These are phyloP conservation scores for Misgurnus anguillicaudatus DNA, from an alignment of 2,113 vertebrate genomes.

Conservation along the genomic window DNA sequence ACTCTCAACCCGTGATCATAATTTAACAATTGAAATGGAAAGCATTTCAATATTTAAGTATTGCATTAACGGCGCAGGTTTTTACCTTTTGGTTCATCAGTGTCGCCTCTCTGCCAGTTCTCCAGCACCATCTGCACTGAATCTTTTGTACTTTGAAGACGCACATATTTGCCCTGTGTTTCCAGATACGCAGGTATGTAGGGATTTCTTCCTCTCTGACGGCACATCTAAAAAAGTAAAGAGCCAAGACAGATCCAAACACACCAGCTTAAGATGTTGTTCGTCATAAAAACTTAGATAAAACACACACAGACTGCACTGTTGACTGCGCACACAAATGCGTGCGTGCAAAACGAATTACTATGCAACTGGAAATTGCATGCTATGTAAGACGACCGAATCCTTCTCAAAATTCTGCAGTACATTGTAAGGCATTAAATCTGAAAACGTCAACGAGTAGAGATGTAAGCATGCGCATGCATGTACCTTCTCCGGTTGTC, in stretches of 20 bases:
- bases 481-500: not conserved
- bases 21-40: too few relatives aligned
- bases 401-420: not conserved
- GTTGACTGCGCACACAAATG: too few relatives aligned
- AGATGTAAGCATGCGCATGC: not conserved
- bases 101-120: accelerated
- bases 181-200: accelerated
- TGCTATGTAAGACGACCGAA: not conserved
- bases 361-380: too few relatives aligned
- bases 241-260: not conserved
- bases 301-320: too few relatives aligned
- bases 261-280: too few relatives aligned
- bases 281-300: too few relatives aligned
- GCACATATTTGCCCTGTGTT: accelerated
- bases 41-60: not conserved
- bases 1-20: too few relatives aligned
- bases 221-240: too few relatives aligned
- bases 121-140: not conserved
- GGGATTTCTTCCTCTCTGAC: not conserved
- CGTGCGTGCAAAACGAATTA: too few relatives aligned
- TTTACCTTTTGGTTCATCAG: not conserved
- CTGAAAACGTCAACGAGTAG: not conserved
- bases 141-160: accelerated
- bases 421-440: not conserved
- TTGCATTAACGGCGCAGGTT: not conserved